Evolutionary conservation across 2,113 vertebrate species (phyloP).

Genomic region (Anseranas semipalmata): DNA sequence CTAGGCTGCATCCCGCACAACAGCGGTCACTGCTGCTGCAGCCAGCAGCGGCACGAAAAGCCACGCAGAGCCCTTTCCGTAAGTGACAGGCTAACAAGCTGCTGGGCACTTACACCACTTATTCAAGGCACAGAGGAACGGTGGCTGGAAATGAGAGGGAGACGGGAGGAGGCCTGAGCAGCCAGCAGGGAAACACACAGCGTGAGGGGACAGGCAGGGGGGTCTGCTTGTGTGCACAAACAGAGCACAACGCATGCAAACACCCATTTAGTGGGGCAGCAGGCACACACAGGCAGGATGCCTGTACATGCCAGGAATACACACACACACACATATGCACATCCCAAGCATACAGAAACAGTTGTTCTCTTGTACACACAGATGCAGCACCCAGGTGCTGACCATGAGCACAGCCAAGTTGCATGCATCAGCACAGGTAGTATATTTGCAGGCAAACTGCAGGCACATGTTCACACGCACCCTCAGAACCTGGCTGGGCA

Average conservation of each 20-base stretch:
- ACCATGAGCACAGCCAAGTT: not conserved
- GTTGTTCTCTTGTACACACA: not conserved
- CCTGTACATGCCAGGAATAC: not conserved
- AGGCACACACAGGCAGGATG: not conserved
- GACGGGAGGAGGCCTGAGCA: fast-evolving
- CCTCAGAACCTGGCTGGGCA: not conserved
- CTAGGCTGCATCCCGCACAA: fast-evolving
- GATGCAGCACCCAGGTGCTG: not conserved
- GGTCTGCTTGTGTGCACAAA: not conserved
- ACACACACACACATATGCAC: not conserved
- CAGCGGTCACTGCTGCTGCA: too few relatives aligned
- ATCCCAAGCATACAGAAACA: not conserved
- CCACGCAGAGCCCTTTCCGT: not conserved
- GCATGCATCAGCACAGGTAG: too few relatives aligned
- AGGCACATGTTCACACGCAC: not conserved
- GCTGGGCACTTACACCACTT: not conserved
- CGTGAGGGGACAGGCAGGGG: not conserved
- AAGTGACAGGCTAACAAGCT: not conserved
- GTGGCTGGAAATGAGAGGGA: not conserved
- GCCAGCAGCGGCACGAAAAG: not conserved
- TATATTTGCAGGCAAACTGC: not conserved
- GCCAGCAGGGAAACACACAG: not conserved
- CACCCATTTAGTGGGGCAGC: not conserved
- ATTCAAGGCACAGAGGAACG: not conserved
- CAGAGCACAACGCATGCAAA: not conserved